phyloP scores from a whole-genome alignment of 2,888 invertebrate genomes.

The Synergus itoensis region DNA sequence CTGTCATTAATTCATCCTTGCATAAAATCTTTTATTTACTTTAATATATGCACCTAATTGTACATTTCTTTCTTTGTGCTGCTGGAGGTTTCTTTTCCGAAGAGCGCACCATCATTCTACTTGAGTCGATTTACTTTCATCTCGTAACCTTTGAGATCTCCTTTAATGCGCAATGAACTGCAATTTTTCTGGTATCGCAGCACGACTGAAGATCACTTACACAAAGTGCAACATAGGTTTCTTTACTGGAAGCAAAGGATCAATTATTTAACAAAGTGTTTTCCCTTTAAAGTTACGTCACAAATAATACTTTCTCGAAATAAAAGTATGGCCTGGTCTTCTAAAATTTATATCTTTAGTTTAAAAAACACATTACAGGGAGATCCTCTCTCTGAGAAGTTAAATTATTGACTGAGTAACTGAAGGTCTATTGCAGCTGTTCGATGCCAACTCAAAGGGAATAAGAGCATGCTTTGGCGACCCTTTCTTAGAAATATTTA shows the following conservation, averaged over 20 bases:
- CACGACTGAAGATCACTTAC: constrained; percentile 9
- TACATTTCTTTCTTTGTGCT: neutral
- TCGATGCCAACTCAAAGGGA: too few species aligned
- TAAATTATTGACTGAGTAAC: too few species aligned
- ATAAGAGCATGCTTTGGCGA: too few species aligned
- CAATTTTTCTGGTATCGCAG: constrained; percentile 11
- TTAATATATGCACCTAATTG: too few species aligned
- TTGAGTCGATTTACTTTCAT: constrained; percentile 70
- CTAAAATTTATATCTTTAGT: too few species aligned
- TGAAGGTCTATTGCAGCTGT: too few species aligned
- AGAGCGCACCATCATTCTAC: neutral
- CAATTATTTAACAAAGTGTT: neutral
- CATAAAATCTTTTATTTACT: neutral
- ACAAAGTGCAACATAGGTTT: constrained; percentile 11
- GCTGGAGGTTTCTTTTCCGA: neutral
- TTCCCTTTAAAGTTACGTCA: neutral
- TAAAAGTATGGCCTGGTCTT: neutral
- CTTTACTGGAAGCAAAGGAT: neutral
- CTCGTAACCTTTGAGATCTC: constrained; percentile 67
- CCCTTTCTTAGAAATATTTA: too few species aligned
- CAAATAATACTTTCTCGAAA: neutral
- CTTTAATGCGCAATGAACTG: constrained; percentile 56
- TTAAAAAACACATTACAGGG: neutral
- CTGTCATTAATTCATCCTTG: neutral
- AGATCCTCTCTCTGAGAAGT: too few species aligned